phyloP scores from a whole-genome alignment of 2,113 vertebrate genomes.

The Calypte anna region DNA sequence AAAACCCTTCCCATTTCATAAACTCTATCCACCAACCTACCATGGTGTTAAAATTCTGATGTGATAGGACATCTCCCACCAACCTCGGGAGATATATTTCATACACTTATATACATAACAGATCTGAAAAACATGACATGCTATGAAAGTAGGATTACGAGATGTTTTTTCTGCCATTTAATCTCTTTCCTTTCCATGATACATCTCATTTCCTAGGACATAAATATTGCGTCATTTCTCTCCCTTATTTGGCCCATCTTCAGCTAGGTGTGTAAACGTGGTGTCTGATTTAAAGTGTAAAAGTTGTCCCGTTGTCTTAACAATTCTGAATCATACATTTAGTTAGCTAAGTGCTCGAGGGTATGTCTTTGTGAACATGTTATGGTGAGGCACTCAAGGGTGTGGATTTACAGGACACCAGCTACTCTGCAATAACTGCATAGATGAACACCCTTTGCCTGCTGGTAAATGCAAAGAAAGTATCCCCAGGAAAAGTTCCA shows the following conservation, averaged over 20 bases:
- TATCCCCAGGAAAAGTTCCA: neutral
- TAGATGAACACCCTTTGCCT: neutral
- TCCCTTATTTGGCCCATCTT: neutral
- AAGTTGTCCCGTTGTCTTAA: neutral
- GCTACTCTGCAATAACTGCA: neutral
- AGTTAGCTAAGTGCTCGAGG: conserved; percentile 10
- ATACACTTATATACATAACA: neutral
- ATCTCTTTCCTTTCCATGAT: neutral
- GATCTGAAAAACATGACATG: neutral
- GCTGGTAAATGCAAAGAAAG: neutral
- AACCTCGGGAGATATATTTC: neutral
- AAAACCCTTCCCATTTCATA: neutral
- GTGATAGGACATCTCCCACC: neutral
- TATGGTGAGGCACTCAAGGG: conserved; percentile 10
- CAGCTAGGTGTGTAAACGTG: neutral
- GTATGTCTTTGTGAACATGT: neutral
- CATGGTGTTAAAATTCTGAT: neutral
- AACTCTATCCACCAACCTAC: neutral
- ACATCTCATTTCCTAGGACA: neutral
- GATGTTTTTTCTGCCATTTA: neutral
- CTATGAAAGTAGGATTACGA: neutral
- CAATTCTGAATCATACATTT: conserved; percentile 24
- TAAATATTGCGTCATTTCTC: neutral
- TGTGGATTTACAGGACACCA: conserved; percentile 37
- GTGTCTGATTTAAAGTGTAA: neutral